A percentile compares a stretch with the other conserved stretches of the same genome.
phyloP scores from a whole-genome alignment of 2,797 vertebrate species.

The Peromyscus nudipes region DNA sequence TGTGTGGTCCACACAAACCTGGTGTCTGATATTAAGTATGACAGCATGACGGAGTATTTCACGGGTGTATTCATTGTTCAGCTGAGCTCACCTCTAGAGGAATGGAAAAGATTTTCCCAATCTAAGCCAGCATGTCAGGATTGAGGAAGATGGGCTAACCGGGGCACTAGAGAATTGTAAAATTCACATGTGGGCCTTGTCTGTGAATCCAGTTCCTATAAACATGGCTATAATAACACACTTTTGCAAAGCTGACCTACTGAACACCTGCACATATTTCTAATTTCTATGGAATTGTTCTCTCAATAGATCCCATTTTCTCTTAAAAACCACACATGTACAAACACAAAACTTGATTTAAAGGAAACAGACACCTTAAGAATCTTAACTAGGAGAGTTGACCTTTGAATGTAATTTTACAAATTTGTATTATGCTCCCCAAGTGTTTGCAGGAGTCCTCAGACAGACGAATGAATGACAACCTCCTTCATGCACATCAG shows the following conservation, averaged over 20 bases:
- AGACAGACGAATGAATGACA: slow-evolving; percentile 59
- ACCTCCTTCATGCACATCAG: neutral
- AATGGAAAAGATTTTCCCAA: slow-evolving; percentile 50
- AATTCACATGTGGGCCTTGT: slow-evolving; percentile 75
- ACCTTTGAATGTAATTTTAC: slow-evolving; percentile 82
- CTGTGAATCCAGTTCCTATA: slow-evolving; percentile 85
- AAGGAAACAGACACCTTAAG: slow-evolving; percentile 87
- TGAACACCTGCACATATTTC: slow-evolving; percentile 87
- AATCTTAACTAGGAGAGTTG: slow-evolving; percentile 85
- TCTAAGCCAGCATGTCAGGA: neutral
- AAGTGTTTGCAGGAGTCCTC: slow-evolving; percentile 72
- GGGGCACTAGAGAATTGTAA: slow-evolving; percentile 83
- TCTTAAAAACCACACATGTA: slow-evolving; percentile 67
- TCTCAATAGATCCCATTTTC: slow-evolving; percentile 82
- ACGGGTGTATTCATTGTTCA: neutral
- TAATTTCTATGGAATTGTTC: slow-evolving; percentile 86
- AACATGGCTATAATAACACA: slow-evolving; percentile 83
- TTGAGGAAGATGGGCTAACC: slow-evolving; percentile 43
- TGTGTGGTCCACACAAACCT: neutral
- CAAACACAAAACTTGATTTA: slow-evolving; percentile 83
- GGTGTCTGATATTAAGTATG: neutral
- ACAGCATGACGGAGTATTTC: neutral
- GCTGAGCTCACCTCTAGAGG: neutral
- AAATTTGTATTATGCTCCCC: slow-evolving; percentile 56
- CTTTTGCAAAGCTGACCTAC: slow-evolving; percentile 87